Base-by-base conservation (phyloP, 1,140 invertebrate species). In the Patella vulgata region DNA sequence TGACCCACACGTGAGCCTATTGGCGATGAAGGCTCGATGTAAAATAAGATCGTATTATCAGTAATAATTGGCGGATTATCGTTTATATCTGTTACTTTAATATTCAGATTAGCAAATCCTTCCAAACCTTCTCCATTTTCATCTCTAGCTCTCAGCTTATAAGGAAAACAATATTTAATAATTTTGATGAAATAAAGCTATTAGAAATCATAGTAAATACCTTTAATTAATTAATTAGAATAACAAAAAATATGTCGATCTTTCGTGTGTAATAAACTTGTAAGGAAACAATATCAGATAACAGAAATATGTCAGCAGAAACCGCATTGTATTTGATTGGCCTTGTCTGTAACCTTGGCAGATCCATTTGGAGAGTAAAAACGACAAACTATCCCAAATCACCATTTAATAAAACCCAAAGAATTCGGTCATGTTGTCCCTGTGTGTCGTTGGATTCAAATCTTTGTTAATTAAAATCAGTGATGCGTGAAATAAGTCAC, bases 61-160 rank as follows among this genome's bases (percentile, higher is more conserved):
- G 39, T 21, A 31, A 67, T 62, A 11, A n/a, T 21, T 11, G 64
- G 64, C 3, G 46, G 27, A 46, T 67, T 61, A 42, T 67, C 64
- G 25, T 67, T 67, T 2, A 62, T 43, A 43, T 67, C 64, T 2
- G 52, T 50, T 6, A 67, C 40, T 6, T 53, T 33, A 19, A 67
- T 62, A 25, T 28, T 21, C 28, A 67, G 31, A 23, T 33, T 28
- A 30, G 57, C 50, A 30, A n/a, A 6, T 30, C 59, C 48, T 39
- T 40, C 27, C 14, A 56, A 31, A 21, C 59, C 59, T 25, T 31
- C 31, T 2, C 64, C 64, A 4, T 43, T 40, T 28, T 36, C 39
- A 43, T 67, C 64, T 43, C 27, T 48, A 14, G 59, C 64, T 1
- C 55, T 39, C 12, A 66, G 27, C 64, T 66, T 25, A 19, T 21